Conservation (phyloP, 2,113 vertebrate genomes). For the Turdus rufiventris region DNA sequence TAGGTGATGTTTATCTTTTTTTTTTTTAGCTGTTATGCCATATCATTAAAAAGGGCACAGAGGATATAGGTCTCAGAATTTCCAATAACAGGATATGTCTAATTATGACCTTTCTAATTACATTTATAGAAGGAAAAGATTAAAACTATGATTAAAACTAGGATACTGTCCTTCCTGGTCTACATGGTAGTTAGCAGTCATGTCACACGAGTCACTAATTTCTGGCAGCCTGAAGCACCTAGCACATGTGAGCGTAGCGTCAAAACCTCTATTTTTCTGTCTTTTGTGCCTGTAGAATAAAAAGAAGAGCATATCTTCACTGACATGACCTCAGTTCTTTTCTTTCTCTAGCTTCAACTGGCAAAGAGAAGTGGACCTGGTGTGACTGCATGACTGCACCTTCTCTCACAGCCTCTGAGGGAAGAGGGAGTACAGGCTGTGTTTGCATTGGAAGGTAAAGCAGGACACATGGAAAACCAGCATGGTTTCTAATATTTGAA, state of each 20-base stretch:
- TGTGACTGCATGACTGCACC: background rate
- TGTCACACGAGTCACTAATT: background rate
- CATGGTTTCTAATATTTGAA: background rate
- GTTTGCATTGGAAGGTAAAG: background rate
- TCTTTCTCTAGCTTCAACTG: background rate
- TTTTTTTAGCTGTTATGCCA: background rate
- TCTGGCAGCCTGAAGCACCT: background rate
- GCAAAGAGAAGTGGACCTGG: background rate
- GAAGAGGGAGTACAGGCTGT: background rate
- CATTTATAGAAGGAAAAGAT: background rate
- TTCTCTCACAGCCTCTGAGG: background rate
- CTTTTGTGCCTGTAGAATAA: background rate
- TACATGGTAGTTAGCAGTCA: background rate
- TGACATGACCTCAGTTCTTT: background rate
- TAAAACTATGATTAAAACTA: background rate
- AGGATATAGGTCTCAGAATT: background rate
- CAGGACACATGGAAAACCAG: background rate
- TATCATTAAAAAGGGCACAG: background rate
- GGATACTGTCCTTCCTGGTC: background rate
- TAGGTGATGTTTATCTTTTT: background rate
- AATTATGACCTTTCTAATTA: background rate
- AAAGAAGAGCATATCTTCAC: background rate
- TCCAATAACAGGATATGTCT: background rate
- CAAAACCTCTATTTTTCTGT: background rate
- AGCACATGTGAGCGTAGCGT: rapidly evolving